A percentile compares a stretch with the other conserved stretches of the same genome.
Conservation (phyloP, 2,113 vertebrate species). For the Agapornis roseicollis region DNA sequence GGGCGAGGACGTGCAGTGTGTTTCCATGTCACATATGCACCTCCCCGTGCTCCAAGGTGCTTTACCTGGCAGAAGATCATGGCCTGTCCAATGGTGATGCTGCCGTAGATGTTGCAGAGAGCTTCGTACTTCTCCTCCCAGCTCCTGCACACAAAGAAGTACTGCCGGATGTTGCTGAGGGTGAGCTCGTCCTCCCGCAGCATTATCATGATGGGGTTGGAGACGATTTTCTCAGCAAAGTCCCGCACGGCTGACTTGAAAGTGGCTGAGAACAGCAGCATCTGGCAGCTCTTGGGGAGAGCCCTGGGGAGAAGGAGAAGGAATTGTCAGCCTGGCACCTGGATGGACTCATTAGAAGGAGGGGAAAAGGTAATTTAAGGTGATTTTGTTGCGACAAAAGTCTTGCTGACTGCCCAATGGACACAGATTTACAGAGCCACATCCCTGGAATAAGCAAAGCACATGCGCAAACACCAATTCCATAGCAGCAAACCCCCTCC, state of each 20-base stretch:
- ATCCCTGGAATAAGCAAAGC: not conserved
- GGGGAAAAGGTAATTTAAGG: not conserved
- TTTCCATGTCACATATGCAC: not conserved
- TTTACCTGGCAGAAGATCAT: conserved; percentile 81
- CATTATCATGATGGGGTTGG: conserved; percentile 73
- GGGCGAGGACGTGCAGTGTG: not conserved
- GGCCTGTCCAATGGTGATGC: conserved; percentile 76
- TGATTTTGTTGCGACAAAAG: not conserved
- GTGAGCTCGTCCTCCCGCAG: conserved; percentile 77
- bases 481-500: not conserved
- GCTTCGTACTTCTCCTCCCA: conserved; percentile 66
- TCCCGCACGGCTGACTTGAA: conserved; percentile 70
- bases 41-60: not conserved
- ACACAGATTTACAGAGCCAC: rapidly evolving
- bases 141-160: conserved; percentile 67
- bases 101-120: conserved; percentile 74
- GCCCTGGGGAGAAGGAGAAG: conserved; percentile 22
- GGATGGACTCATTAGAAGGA: rapidly evolving
- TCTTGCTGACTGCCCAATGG: not conserved
- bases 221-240: conserved; percentile 71
- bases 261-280: conserved; percentile 80
- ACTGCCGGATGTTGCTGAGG: conserved; percentile 75
- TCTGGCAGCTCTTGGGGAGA: conserved; percentile 70
- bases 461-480: no score
- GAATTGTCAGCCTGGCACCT: not conserved